phyloP scores from a whole-genome alignment of 2,888 invertebrate species.

The Cremastobaeus sp. region DNA sequence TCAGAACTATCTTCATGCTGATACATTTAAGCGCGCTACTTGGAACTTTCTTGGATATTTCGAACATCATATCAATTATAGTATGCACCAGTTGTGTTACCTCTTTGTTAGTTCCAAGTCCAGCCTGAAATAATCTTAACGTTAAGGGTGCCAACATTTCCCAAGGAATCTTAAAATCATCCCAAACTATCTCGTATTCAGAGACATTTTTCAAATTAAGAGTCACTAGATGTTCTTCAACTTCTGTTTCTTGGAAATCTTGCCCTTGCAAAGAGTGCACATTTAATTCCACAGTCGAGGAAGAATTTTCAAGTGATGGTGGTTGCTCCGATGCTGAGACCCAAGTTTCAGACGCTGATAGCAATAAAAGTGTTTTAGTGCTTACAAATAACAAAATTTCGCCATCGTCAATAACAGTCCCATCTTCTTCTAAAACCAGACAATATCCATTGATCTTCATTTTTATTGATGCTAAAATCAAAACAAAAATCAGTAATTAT shows the following conservation, averaged over 20 bases:
- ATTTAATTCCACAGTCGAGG: background rate
- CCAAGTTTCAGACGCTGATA: slow-evolving; percentile 8
- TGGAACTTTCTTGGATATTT: slow-evolving; percentile 1
- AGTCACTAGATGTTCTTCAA: background rate
- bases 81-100: background rate
- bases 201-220: background rate
- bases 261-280: background rate
- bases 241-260: background rate
- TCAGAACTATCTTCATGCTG: background rate
- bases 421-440: slow-evolving; percentile 9
- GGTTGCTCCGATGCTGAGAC: background rate
- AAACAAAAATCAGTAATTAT: background rate
- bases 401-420: slow-evolving; percentile 2
- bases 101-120: background rate
- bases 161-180: slow-evolving; percentile 16
- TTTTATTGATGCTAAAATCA: slow-evolving; percentile 19
- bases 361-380: slow-evolving; percentile 3
- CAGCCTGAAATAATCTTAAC: slow-evolving; percentile 1
- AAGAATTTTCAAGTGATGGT: background rate
- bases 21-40: background rate
- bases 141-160: slow-evolving; percentile 4
- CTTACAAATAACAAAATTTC: slow-evolving; percentile 6
- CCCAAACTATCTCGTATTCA: slow-evolving; percentile 6
- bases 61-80: slow-evolving; percentile 7
- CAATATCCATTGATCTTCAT: slow-evolving; percentile 2